Conservation (phyloP, 1,140 invertebrate genomes). For the Callitettix versicolor region DNA sequence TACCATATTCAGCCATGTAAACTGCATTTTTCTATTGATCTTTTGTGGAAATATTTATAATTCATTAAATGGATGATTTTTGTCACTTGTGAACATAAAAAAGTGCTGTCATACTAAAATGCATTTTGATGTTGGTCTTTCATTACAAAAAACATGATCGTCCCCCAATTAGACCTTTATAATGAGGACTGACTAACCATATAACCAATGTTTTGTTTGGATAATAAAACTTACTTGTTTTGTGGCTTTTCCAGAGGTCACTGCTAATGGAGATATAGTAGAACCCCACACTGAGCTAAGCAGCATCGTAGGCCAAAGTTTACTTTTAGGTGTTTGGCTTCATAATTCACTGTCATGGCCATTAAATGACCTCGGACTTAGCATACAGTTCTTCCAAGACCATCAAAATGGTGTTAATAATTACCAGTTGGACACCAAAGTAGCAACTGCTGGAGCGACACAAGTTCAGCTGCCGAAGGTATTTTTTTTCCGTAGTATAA, state of each 20-base stretch:
- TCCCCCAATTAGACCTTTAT: too few relatives aligned
- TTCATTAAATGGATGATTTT: too few relatives aligned
- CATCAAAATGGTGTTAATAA: slow-evolving; percentile 78
- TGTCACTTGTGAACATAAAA: too few relatives aligned
- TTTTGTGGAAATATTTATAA: too few relatives aligned
- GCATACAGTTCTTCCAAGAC: slow-evolving; percentile 80
- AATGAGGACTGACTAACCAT: too few relatives aligned
- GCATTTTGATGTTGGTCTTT: too few relatives aligned
- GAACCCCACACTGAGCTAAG: slow-evolving; percentile 38
- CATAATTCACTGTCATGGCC: slow-evolving; percentile 60
- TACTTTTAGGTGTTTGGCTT: slow-evolving; percentile 58
- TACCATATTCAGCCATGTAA: too few relatives aligned
- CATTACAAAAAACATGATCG: too few relatives aligned
- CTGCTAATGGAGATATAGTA: slow-evolving; percentile 4
- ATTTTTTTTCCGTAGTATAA: slow-evolving; percentile 23
- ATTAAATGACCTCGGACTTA: slow-evolving; percentile 56
- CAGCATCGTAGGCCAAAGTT: slow-evolving; percentile 60
- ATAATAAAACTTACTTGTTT: too few relatives aligned
- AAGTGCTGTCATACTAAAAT: too few relatives aligned
- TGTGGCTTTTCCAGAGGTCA: slow-evolving; percentile 14
- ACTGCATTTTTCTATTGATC: too few relatives aligned
- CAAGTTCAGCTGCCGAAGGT: slow-evolving; percentile 47
- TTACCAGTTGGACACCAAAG: slow-evolving; percentile 69
- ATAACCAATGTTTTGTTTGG: too few relatives aligned
- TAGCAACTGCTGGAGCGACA: slow-evolving; percentile 70